Evolutionary conservation across 2,113 vertebrate genomes (phyloP), one percentile per base, ranked within the genome.

Genomic region (Nipponia nippon): DNA sequence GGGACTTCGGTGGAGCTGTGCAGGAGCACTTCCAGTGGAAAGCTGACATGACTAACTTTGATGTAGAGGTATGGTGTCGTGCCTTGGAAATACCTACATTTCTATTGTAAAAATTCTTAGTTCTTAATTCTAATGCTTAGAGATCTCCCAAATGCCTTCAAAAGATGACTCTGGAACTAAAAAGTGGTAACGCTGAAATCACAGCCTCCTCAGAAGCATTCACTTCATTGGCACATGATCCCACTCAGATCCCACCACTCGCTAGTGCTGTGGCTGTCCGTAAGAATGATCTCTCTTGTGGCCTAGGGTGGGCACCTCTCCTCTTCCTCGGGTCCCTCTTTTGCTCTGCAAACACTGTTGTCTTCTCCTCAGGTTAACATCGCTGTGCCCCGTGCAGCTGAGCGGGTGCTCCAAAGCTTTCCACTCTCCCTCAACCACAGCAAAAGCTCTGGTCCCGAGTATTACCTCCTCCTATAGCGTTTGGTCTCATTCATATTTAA

Each of bases 21-120:
- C 99, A 99, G 76, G 99, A 99, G 50, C 98, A 98, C 85, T 99
- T 99, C 96, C 98, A 99, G 93, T 99, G 99, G 99, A 99, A 99
- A 93, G 99, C 99, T 42, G 99, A 99, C 85, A 99, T 99, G 99
- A 99, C 99, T 8, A 99, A 99, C 97, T 99, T 99, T 92, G 99
- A 99, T 91, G 98, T 99, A 14, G 99, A 99, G 99, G 99, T 99
- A 98, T 1, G 10, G 80, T 59, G 40, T 1, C 6, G 9, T 79
- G 27, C 67, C 40, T 59, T 79, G 55, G 19, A 61, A 71, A 34
- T 42, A 18, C 46, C 52, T 25, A 0, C 6, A 0, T 53, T 50
- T 44, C n/a, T 46, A 3, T 17, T 4, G 14, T 9, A 53, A 42
- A 47, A 3, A 11, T 10, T 26, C 30, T 42, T 46, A 21, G 3